Base-by-base conservation (phyloP, 2,888 invertebrate genomes). In the Horisme vitalbata region DNA sequence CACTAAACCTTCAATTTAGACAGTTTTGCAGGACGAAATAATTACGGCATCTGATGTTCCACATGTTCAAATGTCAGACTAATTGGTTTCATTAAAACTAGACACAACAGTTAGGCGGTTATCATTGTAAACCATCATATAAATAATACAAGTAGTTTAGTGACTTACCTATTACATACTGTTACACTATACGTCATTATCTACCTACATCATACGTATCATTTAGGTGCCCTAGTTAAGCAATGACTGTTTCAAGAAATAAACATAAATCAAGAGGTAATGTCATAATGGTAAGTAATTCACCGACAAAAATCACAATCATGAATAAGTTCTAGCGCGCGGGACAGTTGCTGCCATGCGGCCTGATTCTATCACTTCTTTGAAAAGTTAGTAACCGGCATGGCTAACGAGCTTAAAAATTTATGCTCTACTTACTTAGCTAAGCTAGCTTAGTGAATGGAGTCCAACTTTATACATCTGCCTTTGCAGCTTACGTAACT, bases 1-100 rank as follows among this genome's bases (percentile, higher is more conserved):
- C 63, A 69, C 71, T 63, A 70, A 72, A 68, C 68, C 61, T 65
- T 62, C 60, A 59, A 66, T 66, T 65, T 58, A 56, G 41, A 52
- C 47, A 57, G 46, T 45, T 60, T 55, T 56, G 54, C 59, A 68
- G 65, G 62, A 61, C 65, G 47, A 57, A 65, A 57, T 58, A 65
- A 65, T 70, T 66, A 59, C 18, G 12, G 50, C 52, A 39, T 46
- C 38, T 57, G 52, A 41, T 52, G 43, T 53, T 36, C 47, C 49
- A 52, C 51, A 43, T 50, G 43, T 46, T 55, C 45, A 49, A 11
- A 43, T 44, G 45, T 21, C 21, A 5, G 34, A 35, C 31, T 23
- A 18, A 20, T 36, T 12, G 18, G 4, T 21, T 21, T n/a, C 14
- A 9, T 36, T 26, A 36, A 33, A 33, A 33, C 14, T 18, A 26